Evolutionary conservation across 2,797 vertebrate species (phyloP).

Genomic region (Sebastes goodei): DNA sequence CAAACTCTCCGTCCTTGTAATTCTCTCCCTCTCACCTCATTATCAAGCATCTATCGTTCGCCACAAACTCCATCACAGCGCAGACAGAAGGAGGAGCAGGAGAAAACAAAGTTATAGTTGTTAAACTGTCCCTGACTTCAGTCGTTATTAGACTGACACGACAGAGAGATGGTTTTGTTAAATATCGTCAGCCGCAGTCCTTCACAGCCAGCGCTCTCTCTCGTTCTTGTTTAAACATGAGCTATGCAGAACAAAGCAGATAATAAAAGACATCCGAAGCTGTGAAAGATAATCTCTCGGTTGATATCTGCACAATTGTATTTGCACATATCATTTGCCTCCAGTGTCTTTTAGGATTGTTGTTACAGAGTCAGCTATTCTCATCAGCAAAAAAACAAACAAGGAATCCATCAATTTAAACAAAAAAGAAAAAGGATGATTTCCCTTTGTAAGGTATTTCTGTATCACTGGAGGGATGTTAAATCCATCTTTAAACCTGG

Average conservation of each 20-base stretch:
- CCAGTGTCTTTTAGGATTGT: not conserved
- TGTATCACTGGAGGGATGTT: not conserved
- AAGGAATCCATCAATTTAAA: not conserved
- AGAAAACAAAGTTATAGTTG: not conserved
- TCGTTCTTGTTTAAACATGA: not conserved
- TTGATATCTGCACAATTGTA: not conserved
- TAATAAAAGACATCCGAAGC: not conserved
- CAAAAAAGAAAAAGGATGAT: not conserved
- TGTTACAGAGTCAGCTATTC: not conserved
- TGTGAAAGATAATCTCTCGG: not conserved
- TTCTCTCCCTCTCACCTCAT: constrained; percentile 42
- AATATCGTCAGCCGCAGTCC: not conserved
- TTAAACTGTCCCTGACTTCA: not conserved
- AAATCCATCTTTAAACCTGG: not conserved
- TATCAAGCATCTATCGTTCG: constrained; percentile 18
- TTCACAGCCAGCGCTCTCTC: not conserved
- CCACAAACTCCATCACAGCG: constrained; percentile 14
- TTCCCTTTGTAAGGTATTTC: not conserved
- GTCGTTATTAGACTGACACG: constrained; percentile 13
- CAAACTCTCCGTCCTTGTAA: constrained; percentile 11
- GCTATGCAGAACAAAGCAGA: constrained; percentile 1
- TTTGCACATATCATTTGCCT: constrained; percentile 19
- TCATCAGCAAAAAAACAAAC: not conserved
- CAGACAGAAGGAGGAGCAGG: not conserved
- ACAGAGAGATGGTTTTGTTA: constrained; percentile 19